A percentile compares a stretch with the other conserved stretches of the same genome.
These are phyloP conservation scores for Panurus biarmicus DNA, from an alignment of 2,113 vertebrate genomes.

Conservation along the genomic window DNA sequence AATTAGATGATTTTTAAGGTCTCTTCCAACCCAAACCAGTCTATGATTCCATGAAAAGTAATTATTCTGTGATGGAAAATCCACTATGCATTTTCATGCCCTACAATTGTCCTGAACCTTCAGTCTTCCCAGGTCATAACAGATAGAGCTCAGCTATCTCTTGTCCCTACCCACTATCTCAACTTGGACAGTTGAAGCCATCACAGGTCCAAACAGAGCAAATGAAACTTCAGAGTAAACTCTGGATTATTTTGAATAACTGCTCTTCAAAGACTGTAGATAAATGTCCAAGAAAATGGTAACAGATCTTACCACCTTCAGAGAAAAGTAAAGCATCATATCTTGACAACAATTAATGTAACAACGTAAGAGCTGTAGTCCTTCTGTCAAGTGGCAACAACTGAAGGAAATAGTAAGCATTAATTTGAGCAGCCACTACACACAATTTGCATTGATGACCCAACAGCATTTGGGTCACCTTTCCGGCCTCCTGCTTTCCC, in stretches of 20 bases:
- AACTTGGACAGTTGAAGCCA: background rate
- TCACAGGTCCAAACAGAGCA: background rate
- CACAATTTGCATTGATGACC: background rate
- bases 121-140: background rate
- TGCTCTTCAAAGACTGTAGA: background rate
- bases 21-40: background rate
- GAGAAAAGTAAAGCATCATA: background rate
- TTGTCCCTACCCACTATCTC: background rate
- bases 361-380: background rate
- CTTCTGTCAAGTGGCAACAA: background rate
- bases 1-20: background rate
- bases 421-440: background rate
- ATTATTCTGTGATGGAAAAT: background rate
- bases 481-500: background rate
- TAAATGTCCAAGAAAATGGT: background rate
- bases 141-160: background rate
- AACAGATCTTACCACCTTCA: background rate
- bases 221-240: background rate
- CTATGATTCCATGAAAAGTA: background rate
- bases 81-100: fast-evolving
- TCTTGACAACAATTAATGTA: background rate
- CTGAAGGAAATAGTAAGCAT: background rate
- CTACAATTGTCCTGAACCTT: background rate
- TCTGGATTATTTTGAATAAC: background rate
- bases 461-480: background rate